Conservation (phyloP, 2,888 invertebrate species). For the Heteropelma amictum region DNA sequence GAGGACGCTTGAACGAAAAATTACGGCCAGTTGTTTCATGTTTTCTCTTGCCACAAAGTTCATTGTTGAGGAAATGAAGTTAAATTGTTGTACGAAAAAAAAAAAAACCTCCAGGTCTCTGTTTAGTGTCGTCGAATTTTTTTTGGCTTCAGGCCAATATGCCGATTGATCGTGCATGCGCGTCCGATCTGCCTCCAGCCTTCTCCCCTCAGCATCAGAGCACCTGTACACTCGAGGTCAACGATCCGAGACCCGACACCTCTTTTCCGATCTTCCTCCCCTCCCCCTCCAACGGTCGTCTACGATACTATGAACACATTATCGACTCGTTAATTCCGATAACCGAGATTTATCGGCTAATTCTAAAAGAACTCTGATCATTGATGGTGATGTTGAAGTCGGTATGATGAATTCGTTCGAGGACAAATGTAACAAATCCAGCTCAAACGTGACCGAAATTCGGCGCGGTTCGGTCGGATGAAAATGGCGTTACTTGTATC, state of each 20-base stretch:
- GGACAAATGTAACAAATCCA: too few relatives aligned
- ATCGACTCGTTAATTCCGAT: slow-evolving; percentile 4
- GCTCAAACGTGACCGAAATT: too few relatives aligned
- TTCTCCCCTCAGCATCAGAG: slow-evolving; percentile 22
- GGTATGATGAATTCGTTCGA: not conserved
- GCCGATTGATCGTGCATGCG: slow-evolving; percentile 35
- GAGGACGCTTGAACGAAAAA: too few relatives aligned
- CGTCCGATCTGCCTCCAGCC: slow-evolving; percentile 50
- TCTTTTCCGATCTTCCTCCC: slow-evolving; percentile 51
- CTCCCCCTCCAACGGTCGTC: slow-evolving; percentile 48
- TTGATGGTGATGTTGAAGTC: not conserved
- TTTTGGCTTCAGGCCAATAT: slow-evolving; percentile 46
- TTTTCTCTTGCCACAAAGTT: too few relatives aligned
- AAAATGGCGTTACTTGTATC: too few relatives aligned
- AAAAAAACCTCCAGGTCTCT: slow-evolving; percentile 9
- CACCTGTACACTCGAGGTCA: slow-evolving; percentile 30
- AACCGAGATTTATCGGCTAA: not conserved
- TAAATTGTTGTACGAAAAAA: too few relatives aligned
- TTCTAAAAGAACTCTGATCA: too few relatives aligned
- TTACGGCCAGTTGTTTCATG: too few relatives aligned
- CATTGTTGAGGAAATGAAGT: not conserved
- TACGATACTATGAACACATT: slow-evolving; percentile 2
- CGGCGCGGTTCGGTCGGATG: too few relatives aligned
- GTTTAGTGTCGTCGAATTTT: slow-evolving; percentile 45
- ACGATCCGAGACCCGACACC: slow-evolving; percentile 16